Evolutionary conservation across 1,140 invertebrate genomes (phyloP), one percentile per base, ranked within the genome.

Genomic region (Temnothorax longispinosus): DNA sequence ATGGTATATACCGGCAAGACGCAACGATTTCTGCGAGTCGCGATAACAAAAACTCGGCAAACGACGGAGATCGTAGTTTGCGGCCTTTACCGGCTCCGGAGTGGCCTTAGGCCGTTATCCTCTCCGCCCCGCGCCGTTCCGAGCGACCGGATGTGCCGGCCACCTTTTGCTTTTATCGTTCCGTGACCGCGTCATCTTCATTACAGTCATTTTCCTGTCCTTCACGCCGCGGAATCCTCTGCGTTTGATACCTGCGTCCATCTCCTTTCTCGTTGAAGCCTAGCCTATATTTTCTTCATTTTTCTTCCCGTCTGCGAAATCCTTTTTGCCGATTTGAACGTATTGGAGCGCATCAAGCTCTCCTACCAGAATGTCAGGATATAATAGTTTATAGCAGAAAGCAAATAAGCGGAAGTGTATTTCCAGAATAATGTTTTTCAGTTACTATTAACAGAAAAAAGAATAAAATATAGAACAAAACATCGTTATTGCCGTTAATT

Each of bases 151-250:
- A 93, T 94, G 89, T 77, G 85, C 71, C 71, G 78, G 4, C 21
- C 64, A 85, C 74, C 84, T 90, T 87, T 80, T 90, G 78, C 86
- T 88, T 90, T 91, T 89, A 89, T 88, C 89, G 87, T 86, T 60
- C 65, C 65, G 3, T n/a, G 21, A 47, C 58, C 85, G 72, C 85
- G 78, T 93, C 93, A 92, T 93, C 92, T 91, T 93, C 91, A 93
- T 92, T 92, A 94, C 91, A 92, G 90, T 93, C 89, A 88, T 84
- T 88, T 87, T 82, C 84, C 78, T 50, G 11, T 56, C 32, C 56
- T 52, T 47, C 65, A 54, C 47, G 21, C 11, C 50, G 44, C n/a
- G 18, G 32, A 62, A 47, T 84, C 18, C 32, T 60, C 52, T 18
- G 15, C 64, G 38, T 44, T 81, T 56, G 27, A 64, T 72, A 54